Conservation (phyloP, 23 tunicate genomes). For the Oikopleura dioica region DNA sequence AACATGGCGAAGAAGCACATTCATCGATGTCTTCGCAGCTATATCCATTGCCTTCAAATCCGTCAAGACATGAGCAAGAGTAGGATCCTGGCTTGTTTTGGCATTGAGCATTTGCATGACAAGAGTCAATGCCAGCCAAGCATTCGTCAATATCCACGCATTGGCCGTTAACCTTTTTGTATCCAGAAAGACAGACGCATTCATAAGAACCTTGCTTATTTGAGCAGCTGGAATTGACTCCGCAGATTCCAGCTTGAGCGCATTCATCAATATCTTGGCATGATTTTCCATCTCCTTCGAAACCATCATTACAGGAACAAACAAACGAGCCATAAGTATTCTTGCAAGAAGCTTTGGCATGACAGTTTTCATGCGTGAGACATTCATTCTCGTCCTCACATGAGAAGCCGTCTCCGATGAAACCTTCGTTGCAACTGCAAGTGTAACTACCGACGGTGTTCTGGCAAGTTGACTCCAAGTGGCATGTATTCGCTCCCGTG, state of each 20-base stretch:
- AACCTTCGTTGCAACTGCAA: constrained; percentile 21
- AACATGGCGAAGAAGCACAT: background rate
- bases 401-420: constrained; percentile 20
- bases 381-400: no score
- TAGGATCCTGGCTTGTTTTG: constrained; percentile 15
- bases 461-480: constrained; percentile 16
- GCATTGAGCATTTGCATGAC: constrained; percentile 22
- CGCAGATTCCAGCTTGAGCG: background rate
- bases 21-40: constrained; percentile 7
- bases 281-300: no score
- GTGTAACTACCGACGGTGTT: constrained; percentile 22
- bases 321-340: no score
- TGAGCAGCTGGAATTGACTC: no score
- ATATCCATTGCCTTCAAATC: constrained; percentile 18
- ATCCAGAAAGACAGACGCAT: background rate
- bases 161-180: no score
- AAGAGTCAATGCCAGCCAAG: constrained; percentile 8
- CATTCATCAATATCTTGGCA: constrained; percentile 36
- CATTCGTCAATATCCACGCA: constrained; percentile 27
- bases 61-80: constrained; percentile 17
- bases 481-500: constrained; percentile 12
- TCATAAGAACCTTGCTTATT: background rate
- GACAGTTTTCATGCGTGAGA: no score
- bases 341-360: no score
- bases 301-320: no score